Evolutionary conservation across 2,888 invertebrate species (phyloP).

Genomic region (Leucophenga montana): DNA sequence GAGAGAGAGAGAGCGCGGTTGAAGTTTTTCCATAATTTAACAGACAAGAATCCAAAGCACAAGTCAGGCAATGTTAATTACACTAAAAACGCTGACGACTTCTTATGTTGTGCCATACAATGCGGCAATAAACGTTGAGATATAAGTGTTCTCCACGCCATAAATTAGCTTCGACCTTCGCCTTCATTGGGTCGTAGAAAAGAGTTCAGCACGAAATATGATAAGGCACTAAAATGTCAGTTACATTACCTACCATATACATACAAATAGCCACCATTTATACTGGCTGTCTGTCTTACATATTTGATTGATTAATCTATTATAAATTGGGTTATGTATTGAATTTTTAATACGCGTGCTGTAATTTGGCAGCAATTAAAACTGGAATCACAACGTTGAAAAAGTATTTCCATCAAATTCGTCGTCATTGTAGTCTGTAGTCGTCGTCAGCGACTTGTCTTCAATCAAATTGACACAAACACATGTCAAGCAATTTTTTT

Average conservation of each 20-base stretch:
- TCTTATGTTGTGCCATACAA: neutral
- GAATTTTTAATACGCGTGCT: slow-evolving; percentile 55
- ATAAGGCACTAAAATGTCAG: neutral
- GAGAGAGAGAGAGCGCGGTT: neutral
- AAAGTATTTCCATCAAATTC: neutral
- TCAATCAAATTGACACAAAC: slow-evolving; percentile 64
- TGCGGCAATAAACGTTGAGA: neutral
- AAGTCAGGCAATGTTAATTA: slow-evolving; percentile 19
- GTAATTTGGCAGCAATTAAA: slow-evolving; percentile 58
- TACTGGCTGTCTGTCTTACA: slow-evolving; percentile 5
- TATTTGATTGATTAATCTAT: slow-evolving; percentile 60
- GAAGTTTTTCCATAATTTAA: slow-evolving; percentile 19
- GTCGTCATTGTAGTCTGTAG: no score
- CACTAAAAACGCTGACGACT: neutral
- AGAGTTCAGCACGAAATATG: slow-evolving; percentile 13
- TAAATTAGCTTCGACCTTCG: slow-evolving; percentile 16
- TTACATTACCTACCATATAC: neutral
- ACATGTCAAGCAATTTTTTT: slow-evolving; percentile 48
- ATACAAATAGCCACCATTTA: neutral
- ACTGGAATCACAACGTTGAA: neutral
- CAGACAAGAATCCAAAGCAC: neutral
- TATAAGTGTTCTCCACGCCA: slow-evolving; percentile 9
- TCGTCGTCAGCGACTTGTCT: slow-evolving; percentile 33
- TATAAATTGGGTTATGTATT: slow-evolving; percentile 56
- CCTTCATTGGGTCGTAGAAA: neutral